Conservation (phyloP, 2,797 vertebrate species). For the Pachyuromys duprasi region DNA sequence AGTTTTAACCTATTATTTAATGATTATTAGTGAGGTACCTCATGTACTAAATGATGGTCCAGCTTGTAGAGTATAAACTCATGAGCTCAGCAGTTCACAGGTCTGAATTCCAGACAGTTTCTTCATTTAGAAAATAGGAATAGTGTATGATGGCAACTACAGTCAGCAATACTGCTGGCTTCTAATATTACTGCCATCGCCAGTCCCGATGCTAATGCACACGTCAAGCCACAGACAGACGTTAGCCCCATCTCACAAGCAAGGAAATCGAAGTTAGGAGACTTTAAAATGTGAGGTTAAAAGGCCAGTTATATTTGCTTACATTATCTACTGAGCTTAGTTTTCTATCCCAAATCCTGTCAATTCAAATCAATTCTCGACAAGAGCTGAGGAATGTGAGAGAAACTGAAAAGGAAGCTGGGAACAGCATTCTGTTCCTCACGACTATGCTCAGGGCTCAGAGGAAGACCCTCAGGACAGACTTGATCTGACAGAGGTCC, state of each 20-base stretch:
- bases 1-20: conserved; percentile 38
- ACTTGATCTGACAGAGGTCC: neutral
- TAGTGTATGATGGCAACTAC: neutral
- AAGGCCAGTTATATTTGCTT: conserved; percentile 20
- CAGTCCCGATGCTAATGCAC: neutral
- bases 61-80: neutral
- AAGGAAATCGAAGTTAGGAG: neutral
- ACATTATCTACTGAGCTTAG: neutral
- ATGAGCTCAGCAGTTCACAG: neutral
- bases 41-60: neutral
- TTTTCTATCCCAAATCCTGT: conserved; percentile 4
- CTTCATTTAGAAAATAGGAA: conserved; percentile 5
- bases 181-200: neutral
- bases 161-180: neutral
- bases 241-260: neutral
- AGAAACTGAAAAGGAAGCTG: neutral
- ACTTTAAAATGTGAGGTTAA: neutral
- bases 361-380: neutral
- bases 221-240: neutral
- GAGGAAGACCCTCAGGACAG: neutral
- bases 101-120: neutral
- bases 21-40: neutral
- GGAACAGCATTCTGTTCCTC: neutral
- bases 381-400: neutral
- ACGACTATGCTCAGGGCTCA: neutral